Evolutionary conservation across 35 echinoderm and acorn worm genomes (phyloP).

Genomic region (Hemicentrotus pulcherrimus): DNA sequence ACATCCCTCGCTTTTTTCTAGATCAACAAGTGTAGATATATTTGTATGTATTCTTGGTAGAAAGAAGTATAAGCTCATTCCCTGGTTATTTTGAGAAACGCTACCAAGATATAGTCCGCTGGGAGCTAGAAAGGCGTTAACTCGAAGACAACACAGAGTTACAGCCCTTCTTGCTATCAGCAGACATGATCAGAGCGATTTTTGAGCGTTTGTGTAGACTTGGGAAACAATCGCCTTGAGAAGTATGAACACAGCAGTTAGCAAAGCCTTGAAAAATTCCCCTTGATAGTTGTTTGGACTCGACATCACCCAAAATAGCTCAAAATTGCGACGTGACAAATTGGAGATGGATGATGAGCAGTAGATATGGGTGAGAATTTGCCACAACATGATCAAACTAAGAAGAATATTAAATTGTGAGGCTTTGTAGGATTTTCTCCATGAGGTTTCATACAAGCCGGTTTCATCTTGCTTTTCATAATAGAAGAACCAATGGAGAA

Average conservation of each 20-base stretch:
- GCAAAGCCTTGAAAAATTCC: background rate
- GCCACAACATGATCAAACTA: background rate
- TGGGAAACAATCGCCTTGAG: background rate
- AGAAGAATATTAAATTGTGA: background rate
- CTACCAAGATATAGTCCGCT: background rate
- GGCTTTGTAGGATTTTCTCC: background rate
- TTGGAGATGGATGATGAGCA: background rate
- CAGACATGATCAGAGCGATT: too few relatives aligned
- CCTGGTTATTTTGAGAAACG: background rate
- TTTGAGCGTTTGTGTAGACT: too few relatives aligned
- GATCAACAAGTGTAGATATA: background rate
- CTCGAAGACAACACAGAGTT: too few relatives aligned
- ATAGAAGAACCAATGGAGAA: background rate
- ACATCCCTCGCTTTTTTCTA: background rate
- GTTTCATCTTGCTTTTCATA: background rate
- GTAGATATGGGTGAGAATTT: background rate
- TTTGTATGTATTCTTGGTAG: background rate
- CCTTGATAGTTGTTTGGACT: background rate
- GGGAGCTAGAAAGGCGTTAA: too few relatives aligned
- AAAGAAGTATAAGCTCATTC: background rate
- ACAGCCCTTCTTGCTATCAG: too few relatives aligned
- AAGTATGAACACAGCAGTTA: background rate
- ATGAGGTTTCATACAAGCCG: background rate
- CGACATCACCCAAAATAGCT: background rate
- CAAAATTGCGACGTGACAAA: background rate